These are phyloP conservation scores for Acheta domesticus DNA, from an alignment of 2,888 invertebrate genomes.

Conservation along the genomic window DNA sequence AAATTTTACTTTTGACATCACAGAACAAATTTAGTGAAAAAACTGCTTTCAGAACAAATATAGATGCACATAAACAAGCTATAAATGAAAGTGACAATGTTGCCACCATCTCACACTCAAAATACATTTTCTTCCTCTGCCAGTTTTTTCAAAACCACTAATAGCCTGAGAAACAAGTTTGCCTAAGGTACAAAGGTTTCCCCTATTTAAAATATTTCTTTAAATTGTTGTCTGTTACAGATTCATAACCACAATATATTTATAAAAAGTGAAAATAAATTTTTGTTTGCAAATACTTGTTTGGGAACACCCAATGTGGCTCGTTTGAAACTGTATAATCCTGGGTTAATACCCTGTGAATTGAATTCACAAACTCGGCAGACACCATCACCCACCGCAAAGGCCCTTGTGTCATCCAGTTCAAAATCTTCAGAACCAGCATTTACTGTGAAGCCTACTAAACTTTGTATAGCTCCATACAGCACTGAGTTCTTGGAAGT, in stretches of 20 bases:
- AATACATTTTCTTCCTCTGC: no score
- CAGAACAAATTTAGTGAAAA: no score
- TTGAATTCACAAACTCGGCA: background rate
- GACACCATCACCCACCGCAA: background rate
- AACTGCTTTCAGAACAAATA: no score
- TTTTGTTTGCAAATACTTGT: slow-evolving; percentile 48
- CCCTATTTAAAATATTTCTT: no score
- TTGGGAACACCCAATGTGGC: slow-evolving; percentile 44
- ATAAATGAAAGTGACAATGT: no score
- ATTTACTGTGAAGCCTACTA: slow-evolving; percentile 45
- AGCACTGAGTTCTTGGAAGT: slow-evolving; percentile 44
- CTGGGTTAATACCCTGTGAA: slow-evolving; percentile 38
- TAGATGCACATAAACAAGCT: no score
- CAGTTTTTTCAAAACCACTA: no score
- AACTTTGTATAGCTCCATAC: slow-evolving; percentile 46
- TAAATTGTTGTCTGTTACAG: slow-evolving; percentile 41
- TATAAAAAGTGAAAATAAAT: slow-evolving; percentile 43
- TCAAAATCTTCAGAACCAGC: slow-evolving; percentile 29
- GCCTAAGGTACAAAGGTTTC: no score
- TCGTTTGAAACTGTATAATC: slow-evolving; percentile 47
- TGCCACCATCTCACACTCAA: no score
- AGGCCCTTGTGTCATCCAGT: background rate
- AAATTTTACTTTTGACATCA: no score
- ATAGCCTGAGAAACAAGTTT: no score
- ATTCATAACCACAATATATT: slow-evolving; percentile 45